Base-by-base conservation (phyloP, 2,113 vertebrate genomes). In the Erythrolamprus reginae region DNA sequence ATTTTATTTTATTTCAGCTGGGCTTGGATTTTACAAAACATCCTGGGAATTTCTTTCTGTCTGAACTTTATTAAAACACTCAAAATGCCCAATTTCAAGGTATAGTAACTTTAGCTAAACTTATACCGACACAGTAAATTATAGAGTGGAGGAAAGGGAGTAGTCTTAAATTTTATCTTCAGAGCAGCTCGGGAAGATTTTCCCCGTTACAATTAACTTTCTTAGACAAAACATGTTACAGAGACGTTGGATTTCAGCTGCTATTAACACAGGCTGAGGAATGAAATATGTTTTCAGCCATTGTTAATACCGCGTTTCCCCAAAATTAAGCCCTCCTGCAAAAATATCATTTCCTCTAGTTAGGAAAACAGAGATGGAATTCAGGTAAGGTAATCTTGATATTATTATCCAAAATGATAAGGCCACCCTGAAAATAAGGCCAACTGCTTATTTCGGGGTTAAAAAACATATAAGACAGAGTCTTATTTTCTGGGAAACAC, bases 11-110 rank as follows among this genome's bases (percentile, higher is more conserved):
- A 95, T 96, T 97, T 93, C 77, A 99, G 99, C 90, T 99, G 99
- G 99, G 98, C 98, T 95, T 99, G 98, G 99, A 98, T 99, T 96
- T 97, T 99, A 93, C 99, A 99, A 93, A 98, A 99, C 95, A 96
- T 98, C 87, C 96, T 99, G 86, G 98, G 99, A 92, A 96, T 99
- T 95, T 98, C 98, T 92, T 99, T 99, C 96, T 99, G 99, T 94
- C 96, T 99, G 42, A 98, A 99, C 97, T 99, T 99, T 94, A 97
- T 99, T 96, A 99, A 98, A 97, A 99, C 98, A 88, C 94, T 99
- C 94, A 98, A 98, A 94, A 96, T 99, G 95, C 98, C 98, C 50
- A 99, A 98, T 96, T 99, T 98, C 89, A 99, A 99, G 98, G 99
- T 99, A 97, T 84, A 88, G 65, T 96, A 90, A 92, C n/a, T 15